phyloP scores from a whole-genome alignment of 1,140 invertebrate genomes.

The Ceratosolen solmsi region DNA sequence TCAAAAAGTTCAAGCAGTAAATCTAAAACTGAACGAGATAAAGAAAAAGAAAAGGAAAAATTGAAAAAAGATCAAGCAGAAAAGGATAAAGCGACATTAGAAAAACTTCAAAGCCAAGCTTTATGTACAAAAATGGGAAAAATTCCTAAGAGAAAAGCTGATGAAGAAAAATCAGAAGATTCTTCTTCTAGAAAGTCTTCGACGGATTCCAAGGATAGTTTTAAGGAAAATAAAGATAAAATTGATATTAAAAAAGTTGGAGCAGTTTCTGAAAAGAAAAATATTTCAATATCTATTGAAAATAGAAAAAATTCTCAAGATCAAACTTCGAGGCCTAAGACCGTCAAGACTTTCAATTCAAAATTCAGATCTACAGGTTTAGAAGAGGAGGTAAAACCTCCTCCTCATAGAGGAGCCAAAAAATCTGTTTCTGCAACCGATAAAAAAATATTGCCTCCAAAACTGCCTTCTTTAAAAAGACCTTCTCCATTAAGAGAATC shows the following conservation, averaged over 20 bases:
- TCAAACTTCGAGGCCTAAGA: conserved; percentile 80
- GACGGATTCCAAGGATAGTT: conserved; percentile 65
- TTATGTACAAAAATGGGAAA: conserved; percentile 81
- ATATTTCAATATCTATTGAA: conserved; percentile 86
- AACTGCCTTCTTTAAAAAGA: conserved; percentile 76
- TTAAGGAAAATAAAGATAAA: conserved; percentile 69
- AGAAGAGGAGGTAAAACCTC: conserved; percentile 86
- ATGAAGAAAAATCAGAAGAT: conserved; percentile 67
- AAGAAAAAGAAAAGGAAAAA: conserved; percentile 72
- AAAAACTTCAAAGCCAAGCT: conserved; percentile 78
- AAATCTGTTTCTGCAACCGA: conserved; percentile 63
- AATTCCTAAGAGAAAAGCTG: conserved; percentile 81
- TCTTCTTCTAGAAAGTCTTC: conserved; percentile 58
- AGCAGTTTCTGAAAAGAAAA: conserved; percentile 74
- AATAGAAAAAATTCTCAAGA: conserved; percentile 80
- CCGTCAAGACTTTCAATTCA: conserved; percentile 90
- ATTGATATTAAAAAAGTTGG: conserved; percentile 63
- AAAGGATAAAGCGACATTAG: conserved; percentile 80
- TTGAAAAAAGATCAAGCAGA: conserved; percentile 75
- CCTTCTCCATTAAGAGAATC: conserved; percentile 77
- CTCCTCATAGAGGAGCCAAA: conserved; percentile 77
- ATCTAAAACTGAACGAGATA: conserved; percentile 67
- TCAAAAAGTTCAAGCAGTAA: conserved; percentile 63
- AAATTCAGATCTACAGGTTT: conserved; percentile 90
- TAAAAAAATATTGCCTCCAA: conserved; percentile 77